Evolutionary conservation across 2,797 vertebrate genomes (phyloP).

Genomic region (Leucoraja ocellata): DNA sequence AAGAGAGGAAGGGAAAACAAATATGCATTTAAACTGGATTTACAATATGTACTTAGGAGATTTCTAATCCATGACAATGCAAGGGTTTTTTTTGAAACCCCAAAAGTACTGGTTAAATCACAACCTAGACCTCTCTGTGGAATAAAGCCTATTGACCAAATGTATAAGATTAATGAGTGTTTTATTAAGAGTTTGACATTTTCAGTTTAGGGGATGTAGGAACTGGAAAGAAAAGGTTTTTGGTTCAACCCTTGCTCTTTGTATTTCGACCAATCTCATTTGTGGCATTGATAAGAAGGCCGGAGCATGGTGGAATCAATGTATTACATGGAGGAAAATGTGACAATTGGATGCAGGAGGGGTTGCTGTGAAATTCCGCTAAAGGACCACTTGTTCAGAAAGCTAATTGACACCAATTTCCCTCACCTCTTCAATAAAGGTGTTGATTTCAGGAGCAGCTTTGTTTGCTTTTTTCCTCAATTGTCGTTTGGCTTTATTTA

Average conservation of each 20-base stretch:
- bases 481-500: constrained; percentile 93
- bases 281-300: not conserved
- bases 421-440: constrained; percentile 84
- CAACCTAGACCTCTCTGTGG: not conserved
- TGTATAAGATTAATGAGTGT: not conserved
- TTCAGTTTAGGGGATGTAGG: not conserved
- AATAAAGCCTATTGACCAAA: not conserved
- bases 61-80: not conserved
- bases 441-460: constrained; percentile 82
- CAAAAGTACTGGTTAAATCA: not conserved
- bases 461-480: constrained; percentile 83
- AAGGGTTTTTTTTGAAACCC: not conserved
- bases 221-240: not conserved
- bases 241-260: not conserved
- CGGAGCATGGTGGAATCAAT: not conserved
- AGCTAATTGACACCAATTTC: not conserved
- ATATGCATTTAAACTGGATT: not conserved
- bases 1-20: not conserved
- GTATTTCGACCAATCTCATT: not conserved
- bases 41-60: not conserved
- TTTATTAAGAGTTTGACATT: not conserved
- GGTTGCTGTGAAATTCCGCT: too few relatives aligned
- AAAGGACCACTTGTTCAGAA: not conserved
- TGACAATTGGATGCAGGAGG: too few relatives aligned
- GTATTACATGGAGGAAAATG: not conserved